Evolutionary conservation across 2,888 invertebrate genomes (phyloP).

Genomic region (Lasioglossum villosulum): DNA sequence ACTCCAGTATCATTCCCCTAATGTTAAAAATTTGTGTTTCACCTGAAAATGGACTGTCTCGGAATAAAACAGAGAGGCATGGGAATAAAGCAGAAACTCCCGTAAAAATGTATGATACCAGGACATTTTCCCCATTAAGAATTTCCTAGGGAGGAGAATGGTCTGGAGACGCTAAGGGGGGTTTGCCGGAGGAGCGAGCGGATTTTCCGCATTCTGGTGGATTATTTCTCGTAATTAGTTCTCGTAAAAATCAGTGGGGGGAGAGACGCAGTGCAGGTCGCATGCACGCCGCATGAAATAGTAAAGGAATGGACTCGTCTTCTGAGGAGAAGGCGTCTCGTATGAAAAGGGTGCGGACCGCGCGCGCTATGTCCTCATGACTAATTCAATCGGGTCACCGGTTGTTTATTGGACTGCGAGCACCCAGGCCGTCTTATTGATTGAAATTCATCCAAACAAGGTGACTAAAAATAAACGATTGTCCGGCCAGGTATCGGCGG

Average conservation of each 20-base stretch:
- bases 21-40: not conserved
- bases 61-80: not conserved
- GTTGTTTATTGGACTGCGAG: constrained; percentile 37
- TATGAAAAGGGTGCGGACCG: constrained; percentile 6
- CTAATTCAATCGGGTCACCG: constrained; percentile 44
- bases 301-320: constrained; percentile 6
- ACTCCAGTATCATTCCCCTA: too few relatives aligned
- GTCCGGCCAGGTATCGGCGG: not conserved
- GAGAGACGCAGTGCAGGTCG: not conserved
- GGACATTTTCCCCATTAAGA: not conserved
- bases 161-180: not conserved
- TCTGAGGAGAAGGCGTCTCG: constrained; percentile 3
- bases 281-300: not conserved
- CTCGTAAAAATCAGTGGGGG: not conserved
- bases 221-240: too few relatives aligned
- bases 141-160: not conserved
- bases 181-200: not conserved
- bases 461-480: constrained; percentile 21
- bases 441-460: constrained; percentile 20
- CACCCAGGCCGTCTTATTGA: constrained; percentile 18
- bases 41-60: not conserved
- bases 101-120: not conserved
- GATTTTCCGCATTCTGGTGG: not conserved
- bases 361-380: constrained; percentile 37
- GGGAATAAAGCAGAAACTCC: not conserved